Conservation (phyloP, 1,140 invertebrate species). For the Andricus grossulariae region DNA sequence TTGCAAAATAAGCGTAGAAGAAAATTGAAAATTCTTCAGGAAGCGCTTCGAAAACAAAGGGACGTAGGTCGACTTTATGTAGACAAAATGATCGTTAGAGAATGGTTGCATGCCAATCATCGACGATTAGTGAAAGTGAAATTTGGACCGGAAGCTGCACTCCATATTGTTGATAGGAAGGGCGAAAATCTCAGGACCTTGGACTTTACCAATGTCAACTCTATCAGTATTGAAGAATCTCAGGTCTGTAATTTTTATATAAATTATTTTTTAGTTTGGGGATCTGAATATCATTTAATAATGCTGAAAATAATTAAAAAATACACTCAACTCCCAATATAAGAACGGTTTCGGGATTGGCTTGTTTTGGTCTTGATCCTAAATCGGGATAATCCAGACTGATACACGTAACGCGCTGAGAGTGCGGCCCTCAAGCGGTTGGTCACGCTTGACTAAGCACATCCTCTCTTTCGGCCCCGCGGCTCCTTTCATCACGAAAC, state of each 20-base stretch:
- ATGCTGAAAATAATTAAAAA: too few species aligned
- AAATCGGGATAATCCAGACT: too few species aligned
- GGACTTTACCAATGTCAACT: constrained; percentile 84
- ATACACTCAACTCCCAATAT: too few species aligned
- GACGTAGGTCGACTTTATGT: constrained; percentile 82
- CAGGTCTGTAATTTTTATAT: constrained; percentile 54
- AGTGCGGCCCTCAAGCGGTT: too few species aligned
- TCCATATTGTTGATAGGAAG: constrained; percentile 91
- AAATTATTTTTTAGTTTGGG: background rate
- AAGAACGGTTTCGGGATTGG: too few species aligned
- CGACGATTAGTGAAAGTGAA: constrained; percentile 93
- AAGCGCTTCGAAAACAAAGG: constrained; percentile 81
- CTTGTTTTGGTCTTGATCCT: too few species aligned
- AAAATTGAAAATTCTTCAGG: constrained; percentile 87
- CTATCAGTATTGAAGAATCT: constrained; percentile 90
- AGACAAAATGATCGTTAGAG: constrained; percentile 94
- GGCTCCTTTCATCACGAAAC: too few species aligned
- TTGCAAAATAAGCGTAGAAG: constrained; percentile 90
- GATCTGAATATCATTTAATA: background rate
- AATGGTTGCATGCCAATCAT: constrained; percentile 96
- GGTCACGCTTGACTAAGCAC: too few species aligned
- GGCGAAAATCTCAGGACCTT: constrained; percentile 91
- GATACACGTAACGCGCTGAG: too few species aligned
- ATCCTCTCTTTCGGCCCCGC: too few species aligned
- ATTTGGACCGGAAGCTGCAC: constrained; percentile 88